Conservation (phyloP, 2,113 vertebrate species). For the Gila orcuttii region DNA sequence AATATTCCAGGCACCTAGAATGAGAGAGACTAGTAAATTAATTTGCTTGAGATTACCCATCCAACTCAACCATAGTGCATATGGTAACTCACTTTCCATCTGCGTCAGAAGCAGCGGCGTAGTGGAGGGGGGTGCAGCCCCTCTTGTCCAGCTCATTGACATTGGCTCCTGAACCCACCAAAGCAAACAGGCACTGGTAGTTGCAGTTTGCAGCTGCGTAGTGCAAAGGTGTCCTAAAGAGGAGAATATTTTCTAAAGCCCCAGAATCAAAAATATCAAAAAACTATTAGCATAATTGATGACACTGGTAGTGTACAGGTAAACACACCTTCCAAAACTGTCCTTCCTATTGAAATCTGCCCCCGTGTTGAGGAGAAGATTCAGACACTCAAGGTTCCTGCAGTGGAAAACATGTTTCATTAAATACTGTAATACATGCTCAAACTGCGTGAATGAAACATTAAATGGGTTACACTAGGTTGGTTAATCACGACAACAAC, state of each 20-base stretch:
- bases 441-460: neutral
- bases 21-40: neutral
- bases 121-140: slow-evolving; percentile 96
- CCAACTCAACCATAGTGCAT: neutral
- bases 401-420: neutral
- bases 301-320: neutral
- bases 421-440: neutral
- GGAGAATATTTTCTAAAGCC: neutral
- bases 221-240: slow-evolving; percentile 89
- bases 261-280: neutral
- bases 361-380: slow-evolving; percentile 94
- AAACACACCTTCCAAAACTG: slow-evolving; percentile 92
- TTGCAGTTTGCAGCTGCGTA: slow-evolving; percentile 99
- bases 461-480: neutral
- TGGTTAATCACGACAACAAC: neutral
- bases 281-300: neutral
- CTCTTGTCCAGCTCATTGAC: slow-evolving; percentile 96
- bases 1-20: slow-evolving; percentile 95
- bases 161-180: slow-evolving; percentile 97
- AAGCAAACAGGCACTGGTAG: slow-evolving; percentile 98
- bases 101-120: slow-evolving; percentile 94
- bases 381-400: slow-evolving; percentile 98
- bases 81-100: slow-evolving; percentile 90
- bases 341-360: slow-evolving; percentile 98
- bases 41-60: neutral